A percentile compares a stretch with the other conserved stretches of the same genome.
These are phyloP conservation scores for Andrena bucephala DNA, from an alignment of 2,888 invertebrate species.

Conservation along the genomic window DNA sequence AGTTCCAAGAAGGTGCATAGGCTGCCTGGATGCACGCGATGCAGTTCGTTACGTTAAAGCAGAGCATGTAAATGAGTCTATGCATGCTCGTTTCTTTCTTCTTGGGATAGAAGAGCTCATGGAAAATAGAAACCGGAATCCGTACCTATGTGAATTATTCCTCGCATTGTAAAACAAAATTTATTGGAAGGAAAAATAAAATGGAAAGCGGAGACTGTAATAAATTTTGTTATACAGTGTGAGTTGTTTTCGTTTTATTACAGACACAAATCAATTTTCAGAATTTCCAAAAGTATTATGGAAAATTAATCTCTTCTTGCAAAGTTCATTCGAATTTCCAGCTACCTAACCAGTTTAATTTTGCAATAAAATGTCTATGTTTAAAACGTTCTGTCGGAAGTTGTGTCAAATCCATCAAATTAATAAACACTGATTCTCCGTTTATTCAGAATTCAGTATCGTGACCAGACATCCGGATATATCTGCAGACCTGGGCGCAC, in stretches of 20 bases:
- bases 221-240: neutral
- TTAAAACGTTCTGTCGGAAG: too few relatives aligned
- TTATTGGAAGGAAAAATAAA: neutral
- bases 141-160: neutral
- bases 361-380: too few relatives aligned
- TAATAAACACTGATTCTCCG: neutral
- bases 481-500: too few relatives aligned
- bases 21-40: conserved; percentile 63
- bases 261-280: too few relatives aligned
- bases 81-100: conserved; percentile 34
- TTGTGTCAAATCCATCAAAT: neutral
- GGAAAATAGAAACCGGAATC: conserved; percentile 24
- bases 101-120: neutral
- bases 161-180: neutral
- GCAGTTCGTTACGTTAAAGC: conserved; percentile 67
- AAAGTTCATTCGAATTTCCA: neutral
- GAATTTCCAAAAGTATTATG: too few relatives aligned
- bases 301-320: neutral
- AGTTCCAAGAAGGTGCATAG: conserved; percentile 65
- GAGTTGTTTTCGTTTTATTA: neutral
- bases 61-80: conserved; percentile 66
- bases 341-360: too few relatives aligned
- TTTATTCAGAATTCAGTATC: neutral
- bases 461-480: neutral
- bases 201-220: neutral